These are phyloP conservation scores for Falco concolor DNA, from an alignment of 2,797 vertebrate species.

Conservation along the genomic window DNA sequence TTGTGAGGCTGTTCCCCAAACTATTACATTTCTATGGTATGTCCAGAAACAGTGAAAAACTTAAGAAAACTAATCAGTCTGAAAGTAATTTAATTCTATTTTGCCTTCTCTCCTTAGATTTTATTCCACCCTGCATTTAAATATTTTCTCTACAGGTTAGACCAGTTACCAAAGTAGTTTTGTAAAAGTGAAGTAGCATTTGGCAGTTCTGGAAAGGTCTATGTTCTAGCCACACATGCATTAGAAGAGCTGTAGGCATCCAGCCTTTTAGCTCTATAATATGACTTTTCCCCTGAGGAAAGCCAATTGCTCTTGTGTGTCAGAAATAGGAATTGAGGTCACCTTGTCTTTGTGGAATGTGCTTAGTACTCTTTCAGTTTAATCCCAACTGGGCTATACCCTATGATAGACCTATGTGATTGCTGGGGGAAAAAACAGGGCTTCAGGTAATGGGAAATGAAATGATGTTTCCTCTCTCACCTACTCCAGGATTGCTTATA, in stretches of 20 bases:
- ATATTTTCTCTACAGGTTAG: neutral
- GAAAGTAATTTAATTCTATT: neutral
- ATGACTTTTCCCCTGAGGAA: neutral
- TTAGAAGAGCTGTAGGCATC: neutral
- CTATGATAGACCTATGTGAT: neutral
- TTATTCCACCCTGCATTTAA: neutral
- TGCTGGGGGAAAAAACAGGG: neutral
- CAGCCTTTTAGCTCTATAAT: neutral
- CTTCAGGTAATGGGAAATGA: neutral
- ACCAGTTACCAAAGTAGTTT: neutral
- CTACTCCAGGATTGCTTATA: neutral
- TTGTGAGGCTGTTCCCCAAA: neutral
- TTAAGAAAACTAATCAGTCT: neutral
- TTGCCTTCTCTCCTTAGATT: neutral
- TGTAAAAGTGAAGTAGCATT: neutral
- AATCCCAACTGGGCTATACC: neutral
- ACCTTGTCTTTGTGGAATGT: neutral
- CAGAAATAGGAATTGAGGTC: neutral
- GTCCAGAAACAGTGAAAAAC: neutral
- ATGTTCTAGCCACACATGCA: rapidly evolving
- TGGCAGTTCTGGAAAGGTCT: neutral
- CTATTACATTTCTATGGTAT: neutral
- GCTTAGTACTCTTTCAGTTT: neutral
- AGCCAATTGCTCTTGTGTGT: neutral
- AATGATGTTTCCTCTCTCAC: neutral